Percentiles rank a stretch among this genome's conserved stretches.
Conservation (phyloP, 1,140 invertebrate species). For the Aricia agestis region DNA sequence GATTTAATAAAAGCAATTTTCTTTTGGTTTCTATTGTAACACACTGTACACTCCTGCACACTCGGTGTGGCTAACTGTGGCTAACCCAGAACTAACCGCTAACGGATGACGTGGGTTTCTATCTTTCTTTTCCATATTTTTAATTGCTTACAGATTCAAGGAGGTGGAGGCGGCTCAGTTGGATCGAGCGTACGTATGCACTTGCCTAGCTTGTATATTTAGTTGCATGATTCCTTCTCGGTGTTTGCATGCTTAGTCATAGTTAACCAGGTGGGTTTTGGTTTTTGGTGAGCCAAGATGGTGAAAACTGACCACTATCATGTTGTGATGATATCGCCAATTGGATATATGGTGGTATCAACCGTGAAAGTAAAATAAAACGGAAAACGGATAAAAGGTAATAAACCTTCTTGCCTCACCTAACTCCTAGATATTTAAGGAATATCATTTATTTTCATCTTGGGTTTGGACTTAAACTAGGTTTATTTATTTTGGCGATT, state of each 20-base stretch:
- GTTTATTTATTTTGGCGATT: not conserved
- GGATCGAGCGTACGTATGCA: constrained; percentile 90
- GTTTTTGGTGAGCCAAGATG: not conserved
- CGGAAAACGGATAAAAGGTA: too few species aligned
- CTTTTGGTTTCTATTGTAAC: constrained; percentile 33
- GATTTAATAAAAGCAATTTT: too few species aligned
- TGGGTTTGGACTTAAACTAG: not conserved
- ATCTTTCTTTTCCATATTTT: constrained; percentile 77
- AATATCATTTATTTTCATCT: not conserved
- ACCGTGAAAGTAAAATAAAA: too few species aligned
- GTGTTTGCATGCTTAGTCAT: constrained; percentile 14
- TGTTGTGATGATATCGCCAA: too few species aligned
- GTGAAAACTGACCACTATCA: not conserved
- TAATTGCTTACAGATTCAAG: constrained; percentile 90
- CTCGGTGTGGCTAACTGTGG: constrained; percentile 44
- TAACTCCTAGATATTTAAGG: not conserved
- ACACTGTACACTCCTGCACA: constrained; percentile 58
- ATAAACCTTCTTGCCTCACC: not conserved
- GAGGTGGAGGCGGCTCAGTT: constrained; percentile 88
- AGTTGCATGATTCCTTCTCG: constrained; percentile 28
- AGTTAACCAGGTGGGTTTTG: not conserved
- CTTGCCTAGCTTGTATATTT: constrained; percentile 40
- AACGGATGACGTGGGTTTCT: constrained; percentile 55
- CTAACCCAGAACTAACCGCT: constrained; percentile 50
- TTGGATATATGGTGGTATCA: too few species aligned